Base-by-base conservation (phyloP, 2,797 vertebrate genomes). In the Pogonophryne albipinna region DNA sequence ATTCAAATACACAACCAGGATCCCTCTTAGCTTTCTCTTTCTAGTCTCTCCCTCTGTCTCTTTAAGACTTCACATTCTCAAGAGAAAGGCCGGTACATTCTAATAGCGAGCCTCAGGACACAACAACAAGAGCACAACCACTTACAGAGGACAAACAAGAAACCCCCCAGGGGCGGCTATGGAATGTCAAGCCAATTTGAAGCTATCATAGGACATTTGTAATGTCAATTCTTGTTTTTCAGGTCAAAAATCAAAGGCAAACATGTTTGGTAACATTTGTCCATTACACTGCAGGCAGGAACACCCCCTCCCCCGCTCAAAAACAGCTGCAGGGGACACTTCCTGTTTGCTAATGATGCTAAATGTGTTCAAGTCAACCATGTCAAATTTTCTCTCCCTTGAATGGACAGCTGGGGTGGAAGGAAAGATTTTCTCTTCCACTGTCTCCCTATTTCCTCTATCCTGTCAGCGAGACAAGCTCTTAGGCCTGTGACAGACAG, bases 301-400 rank as follows among this genome's bases (percentile, higher is more conserved):
- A 83, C 82, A 70, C 50, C 79, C 64, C 84, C 60, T 76, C 82
- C 75, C 71, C 85, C 71, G 46, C 85, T 56, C 65, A 76, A 89
- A 95, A 95, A 95, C 94, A 95, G 93, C 95, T 95, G 94, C 94
- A 93, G 93, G 93, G 94, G 91, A 93, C 93, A 94, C 92, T 95
- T 95, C 94, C 94, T 95, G 94, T 95, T 94, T 93, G 93, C 92
- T 95, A 95, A 95, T 95, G 94, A 94, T 93, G 90, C 93, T 94
- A 95, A 95, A 94, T 94, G 93, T 92, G 91, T 90, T 94, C 92
- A 95, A 95, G 93, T 94, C 94, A 94, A 92, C 92, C 93, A 94
- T 95, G 94, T 94, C 91, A 93, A 90, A 92, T 89, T 87, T 90
- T 92, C 85, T 84, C 91, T 89, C 88, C 85, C 83, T 87, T 82